phyloP scores from a whole-genome alignment of 1,140 invertebrate genomes.

The Agrypnia vestita region DNA sequence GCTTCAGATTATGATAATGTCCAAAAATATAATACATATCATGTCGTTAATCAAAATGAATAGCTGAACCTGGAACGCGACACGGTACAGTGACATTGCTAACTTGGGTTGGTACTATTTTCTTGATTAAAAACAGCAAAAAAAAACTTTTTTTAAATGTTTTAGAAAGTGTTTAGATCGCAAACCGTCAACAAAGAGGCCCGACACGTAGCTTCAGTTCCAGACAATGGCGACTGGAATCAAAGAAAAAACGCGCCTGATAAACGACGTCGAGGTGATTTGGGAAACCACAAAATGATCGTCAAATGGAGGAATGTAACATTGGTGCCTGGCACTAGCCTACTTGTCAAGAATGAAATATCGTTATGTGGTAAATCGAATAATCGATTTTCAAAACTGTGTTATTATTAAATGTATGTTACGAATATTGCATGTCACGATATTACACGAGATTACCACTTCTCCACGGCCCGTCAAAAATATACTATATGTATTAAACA shows the following conservation, averaged over 20 bases:
- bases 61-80: no score
- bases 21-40: no score
- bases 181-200: neutral
- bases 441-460: no score
- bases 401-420: neutral
- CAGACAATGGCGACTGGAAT: neutral
- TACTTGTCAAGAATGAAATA: neutral
- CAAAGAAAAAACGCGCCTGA: slow-evolving; percentile 25
- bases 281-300: slow-evolving; percentile 4
- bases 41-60: no score
- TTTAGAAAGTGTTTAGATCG: neutral
- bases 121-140: neutral
- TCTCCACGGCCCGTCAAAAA: no score
- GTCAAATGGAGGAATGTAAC: slow-evolving; percentile 12
- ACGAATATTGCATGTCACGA: no score
- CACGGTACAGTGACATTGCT: no score
- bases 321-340: slow-evolving; percentile 45
- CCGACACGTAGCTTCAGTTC: neutral
- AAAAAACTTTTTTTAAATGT: neutral
- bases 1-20: no score
- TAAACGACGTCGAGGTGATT: slow-evolving; percentile 39
- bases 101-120: neutral
- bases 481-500: neutral
- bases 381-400: neutral
- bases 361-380: neutral